Conservation (phyloP, 2,113 vertebrate species). For the Stomatorhinus ivindoensis region DNA sequence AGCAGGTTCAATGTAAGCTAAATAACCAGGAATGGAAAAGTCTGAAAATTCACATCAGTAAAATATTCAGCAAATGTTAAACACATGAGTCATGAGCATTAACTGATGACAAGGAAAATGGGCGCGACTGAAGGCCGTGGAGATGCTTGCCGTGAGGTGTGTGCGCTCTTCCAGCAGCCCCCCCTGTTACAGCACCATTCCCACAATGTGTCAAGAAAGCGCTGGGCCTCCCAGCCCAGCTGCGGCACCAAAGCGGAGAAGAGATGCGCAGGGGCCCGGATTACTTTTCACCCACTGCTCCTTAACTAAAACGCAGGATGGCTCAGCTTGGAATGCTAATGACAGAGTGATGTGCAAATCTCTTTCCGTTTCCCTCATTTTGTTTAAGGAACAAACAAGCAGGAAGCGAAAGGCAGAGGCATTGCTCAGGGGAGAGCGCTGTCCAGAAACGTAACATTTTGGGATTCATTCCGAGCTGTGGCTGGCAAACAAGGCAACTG, state of each 20-base stretch:
- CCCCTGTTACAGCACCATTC: not conserved
- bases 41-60: not conserved
- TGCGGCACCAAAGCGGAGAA: not conserved
- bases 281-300: not conserved
- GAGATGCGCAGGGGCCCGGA: not conserved
- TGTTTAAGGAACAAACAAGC: not conserved
- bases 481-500: constrained; percentile 11
- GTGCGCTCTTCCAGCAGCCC: not conserved
- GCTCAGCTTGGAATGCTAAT: not conserved
- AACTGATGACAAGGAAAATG: not conserved
- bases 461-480: constrained; percentile 3
- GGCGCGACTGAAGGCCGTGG: not conserved
- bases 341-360: not conserved
- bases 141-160: not conserved
- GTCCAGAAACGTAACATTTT: not conserved
- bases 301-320: not conserved
- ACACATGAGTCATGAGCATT: not conserved
- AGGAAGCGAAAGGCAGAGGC: not conserved
- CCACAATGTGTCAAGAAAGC: not conserved
- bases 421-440: not conserved
- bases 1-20: not conserved
- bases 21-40: not conserved
- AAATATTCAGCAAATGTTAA: not conserved
- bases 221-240: not conserved
- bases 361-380: not conserved